Evolutionary conservation across 2,113 vertebrate genomes (phyloP).

Genomic region (Rhinichthys klamathensis): DNA sequence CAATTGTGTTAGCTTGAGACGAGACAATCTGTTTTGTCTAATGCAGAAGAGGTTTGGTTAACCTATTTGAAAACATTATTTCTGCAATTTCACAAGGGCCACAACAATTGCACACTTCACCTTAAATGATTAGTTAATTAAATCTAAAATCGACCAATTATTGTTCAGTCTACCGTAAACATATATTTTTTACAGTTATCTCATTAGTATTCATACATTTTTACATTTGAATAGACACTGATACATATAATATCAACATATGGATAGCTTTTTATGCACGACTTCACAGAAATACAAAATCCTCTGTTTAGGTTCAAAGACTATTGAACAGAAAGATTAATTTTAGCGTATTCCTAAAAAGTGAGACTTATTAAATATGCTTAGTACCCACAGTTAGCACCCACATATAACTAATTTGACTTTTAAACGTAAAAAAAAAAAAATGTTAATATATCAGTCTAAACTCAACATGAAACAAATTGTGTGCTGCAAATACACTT

Average conservation of each 20-base stretch:
- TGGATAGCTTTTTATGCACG: neutral
- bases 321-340: neutral
- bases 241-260: neutral
- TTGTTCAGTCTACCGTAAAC: neutral
- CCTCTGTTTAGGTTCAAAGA: neutral
- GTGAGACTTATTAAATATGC: neutral
- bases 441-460: neutral
- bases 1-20: neutral
- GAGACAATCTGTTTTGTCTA: neutral
- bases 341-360: neutral
- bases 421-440: neutral
- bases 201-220: neutral
- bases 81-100: neutral
- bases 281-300: neutral
- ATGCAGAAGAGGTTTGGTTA: neutral
- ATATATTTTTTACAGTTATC: neutral
- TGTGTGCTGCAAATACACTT: neutral
- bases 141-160: neutral
- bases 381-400: neutral
- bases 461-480: neutral
- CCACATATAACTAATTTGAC: neutral
- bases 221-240: neutral
- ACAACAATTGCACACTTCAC: conserved; percentile 2
- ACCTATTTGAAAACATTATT: neutral
- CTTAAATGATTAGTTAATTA: neutral